Evolutionary conservation across 2,888 invertebrate genomes (phyloP).

Genomic region (Allolobophora icterica): DNA sequence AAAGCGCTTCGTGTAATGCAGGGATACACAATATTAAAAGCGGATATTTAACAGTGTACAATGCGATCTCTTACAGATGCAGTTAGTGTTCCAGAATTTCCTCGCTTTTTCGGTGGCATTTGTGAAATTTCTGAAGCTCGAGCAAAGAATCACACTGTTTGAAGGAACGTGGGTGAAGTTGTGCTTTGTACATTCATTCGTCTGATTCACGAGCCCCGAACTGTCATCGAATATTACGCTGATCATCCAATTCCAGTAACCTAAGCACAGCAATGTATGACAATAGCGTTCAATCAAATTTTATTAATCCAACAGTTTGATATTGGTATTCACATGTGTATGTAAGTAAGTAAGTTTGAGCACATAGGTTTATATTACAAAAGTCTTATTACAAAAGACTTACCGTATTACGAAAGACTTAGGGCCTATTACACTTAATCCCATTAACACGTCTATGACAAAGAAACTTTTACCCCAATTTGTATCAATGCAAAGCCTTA

Average conservation of each 20-base stretch:
- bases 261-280: background rate
- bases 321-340: no score
- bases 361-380: no score
- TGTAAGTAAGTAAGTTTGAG: no score
- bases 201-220: background rate
- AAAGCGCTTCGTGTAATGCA: no score
- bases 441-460: background rate
- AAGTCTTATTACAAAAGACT: no score
- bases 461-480: background rate
- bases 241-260: background rate
- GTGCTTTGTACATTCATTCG: background rate
- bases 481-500: background rate
- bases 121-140: background rate
- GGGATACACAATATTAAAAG: no score
- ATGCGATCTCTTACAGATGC: background rate
- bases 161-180: background rate
- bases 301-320: no score
- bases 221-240: background rate
- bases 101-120: background rate
- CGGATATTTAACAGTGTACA: no score
- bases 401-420: no score
- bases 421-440: no score
- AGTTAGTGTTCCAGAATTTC: background rate
- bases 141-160: background rate
- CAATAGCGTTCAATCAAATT: background rate